Evolutionary conservation across 2,888 invertebrate species (phyloP).

Genomic region (Lochmaea capreae): DNA sequence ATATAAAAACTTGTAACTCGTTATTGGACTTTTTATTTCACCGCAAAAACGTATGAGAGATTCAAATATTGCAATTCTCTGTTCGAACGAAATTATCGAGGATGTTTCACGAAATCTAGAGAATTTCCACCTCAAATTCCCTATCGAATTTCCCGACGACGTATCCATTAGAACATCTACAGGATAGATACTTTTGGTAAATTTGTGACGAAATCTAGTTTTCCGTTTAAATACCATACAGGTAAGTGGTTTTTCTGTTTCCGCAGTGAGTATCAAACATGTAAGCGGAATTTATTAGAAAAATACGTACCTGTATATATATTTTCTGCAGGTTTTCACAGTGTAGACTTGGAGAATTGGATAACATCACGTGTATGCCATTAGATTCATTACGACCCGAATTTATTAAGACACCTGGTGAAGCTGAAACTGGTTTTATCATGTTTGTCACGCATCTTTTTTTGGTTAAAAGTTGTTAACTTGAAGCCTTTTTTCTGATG

Average conservation of each 20-base stretch:
- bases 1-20: no score
- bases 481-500: not conserved
- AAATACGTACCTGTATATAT: no score
- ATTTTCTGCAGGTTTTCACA: not conserved
- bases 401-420: not conserved
- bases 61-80: no score
- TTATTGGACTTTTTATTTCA: no score
- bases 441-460: constrained; percentile 14
- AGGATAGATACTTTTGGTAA: not conserved
- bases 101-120: no score
- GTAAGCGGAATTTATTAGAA: not conserved
- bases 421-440: not conserved
- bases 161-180: no score
- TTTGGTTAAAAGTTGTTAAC: constrained; percentile 8
- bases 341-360: not conserved
- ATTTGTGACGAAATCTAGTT: not conserved
- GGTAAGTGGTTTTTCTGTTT: not conserved
- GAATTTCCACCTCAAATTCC: no score
- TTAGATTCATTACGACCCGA: constrained; percentile 12
- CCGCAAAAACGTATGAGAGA: no score
- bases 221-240: not conserved
- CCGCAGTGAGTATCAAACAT: not conserved
- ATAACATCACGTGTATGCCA: not conserved
- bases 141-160: no score
- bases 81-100: no score